These are phyloP conservation scores for Xylocopa sonorina DNA, from an alignment of 1,140 invertebrate species.

Conservation along the genomic window DNA sequence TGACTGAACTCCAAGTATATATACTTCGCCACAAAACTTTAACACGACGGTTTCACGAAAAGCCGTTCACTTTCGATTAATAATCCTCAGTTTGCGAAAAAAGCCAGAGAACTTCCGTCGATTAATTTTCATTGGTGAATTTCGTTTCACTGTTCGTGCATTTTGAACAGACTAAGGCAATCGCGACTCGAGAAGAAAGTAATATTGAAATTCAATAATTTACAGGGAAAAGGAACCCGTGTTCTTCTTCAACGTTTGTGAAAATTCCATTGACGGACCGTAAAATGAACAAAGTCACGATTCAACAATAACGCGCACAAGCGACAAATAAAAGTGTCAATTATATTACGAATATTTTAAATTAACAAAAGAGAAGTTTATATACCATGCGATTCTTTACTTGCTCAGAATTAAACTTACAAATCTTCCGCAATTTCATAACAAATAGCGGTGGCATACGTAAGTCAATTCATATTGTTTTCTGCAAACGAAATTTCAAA, in stretches of 20 bases:
- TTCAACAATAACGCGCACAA: background rate
- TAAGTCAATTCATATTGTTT: too few relatives aligned
- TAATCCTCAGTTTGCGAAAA: slow-evolving; percentile 14
- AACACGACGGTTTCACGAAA: slow-evolving; percentile 71
- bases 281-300: too few relatives aligned
- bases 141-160: too few relatives aligned
- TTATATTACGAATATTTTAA: background rate
- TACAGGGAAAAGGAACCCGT: too few relatives aligned
- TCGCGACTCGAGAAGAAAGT: too few relatives aligned
- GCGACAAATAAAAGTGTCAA: too few relatives aligned
- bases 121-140: slow-evolving; percentile 14
- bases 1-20: slow-evolving; percentile 73
- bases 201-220: too few relatives aligned
- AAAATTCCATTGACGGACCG: background rate
- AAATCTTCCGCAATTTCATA: background rate
- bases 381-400: background rate
- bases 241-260: too few relatives aligned
- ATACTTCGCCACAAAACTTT: slow-evolving; percentile 73
- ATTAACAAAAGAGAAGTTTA: background rate
- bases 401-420: background rate
- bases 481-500: background rate
- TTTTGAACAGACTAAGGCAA: too few relatives aligned
- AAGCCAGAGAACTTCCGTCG: background rate
- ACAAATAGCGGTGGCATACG: too few relatives aligned
- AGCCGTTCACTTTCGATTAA: slow-evolving; percentile 70